A percentile compares a stretch with the other conserved stretches of the same genome.
These are phyloP conservation scores for Drosophila kikkawai DNA, from an alignment of 1,140 invertebrate genomes.

Conservation along the genomic window DNA sequence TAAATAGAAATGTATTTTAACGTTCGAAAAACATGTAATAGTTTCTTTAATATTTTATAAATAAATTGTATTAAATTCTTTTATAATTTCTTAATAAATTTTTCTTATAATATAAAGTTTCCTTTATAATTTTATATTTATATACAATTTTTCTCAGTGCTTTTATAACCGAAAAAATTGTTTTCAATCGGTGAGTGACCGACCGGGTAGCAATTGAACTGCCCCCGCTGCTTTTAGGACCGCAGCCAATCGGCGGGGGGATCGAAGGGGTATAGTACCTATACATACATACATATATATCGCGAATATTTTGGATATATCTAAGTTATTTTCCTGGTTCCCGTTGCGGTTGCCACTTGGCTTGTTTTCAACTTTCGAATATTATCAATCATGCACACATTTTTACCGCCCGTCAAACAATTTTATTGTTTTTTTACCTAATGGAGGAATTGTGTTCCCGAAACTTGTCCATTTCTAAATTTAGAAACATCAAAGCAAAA, in stretches of 20 bases:
- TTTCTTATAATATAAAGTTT: background rate
- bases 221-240: conserved; percentile 34
- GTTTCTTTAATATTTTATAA: background rate
- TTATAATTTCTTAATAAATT: too few relatives aligned
- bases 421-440: conserved; percentile 35
- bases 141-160: background rate
- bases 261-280: background rate
- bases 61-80: background rate
- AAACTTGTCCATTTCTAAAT: conserved; percentile 22
- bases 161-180: conserved; percentile 54
- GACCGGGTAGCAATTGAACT: conserved; percentile 72
- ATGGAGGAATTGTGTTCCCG: conserved; percentile 48
- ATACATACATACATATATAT: conserved; percentile 26
- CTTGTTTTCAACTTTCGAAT: conserved; percentile 52
- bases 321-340: conserved; percentile 17
- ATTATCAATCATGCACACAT: conserved; percentile 62
- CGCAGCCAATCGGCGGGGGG: conserved; percentile 32
- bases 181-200: conserved; percentile 62
- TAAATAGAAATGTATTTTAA: too few relatives aligned
- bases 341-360: conserved; percentile 32
- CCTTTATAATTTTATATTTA: background rate
- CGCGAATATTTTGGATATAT: conserved; percentile 55
- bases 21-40: too few relatives aligned
- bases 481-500: conserved; percentile 38
- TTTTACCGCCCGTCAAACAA: conserved; percentile 42